phyloP scores from a whole-genome alignment of 37 sponge, comb jelly and placozoan species.

The Mnemiopsis leidyi region DNA sequence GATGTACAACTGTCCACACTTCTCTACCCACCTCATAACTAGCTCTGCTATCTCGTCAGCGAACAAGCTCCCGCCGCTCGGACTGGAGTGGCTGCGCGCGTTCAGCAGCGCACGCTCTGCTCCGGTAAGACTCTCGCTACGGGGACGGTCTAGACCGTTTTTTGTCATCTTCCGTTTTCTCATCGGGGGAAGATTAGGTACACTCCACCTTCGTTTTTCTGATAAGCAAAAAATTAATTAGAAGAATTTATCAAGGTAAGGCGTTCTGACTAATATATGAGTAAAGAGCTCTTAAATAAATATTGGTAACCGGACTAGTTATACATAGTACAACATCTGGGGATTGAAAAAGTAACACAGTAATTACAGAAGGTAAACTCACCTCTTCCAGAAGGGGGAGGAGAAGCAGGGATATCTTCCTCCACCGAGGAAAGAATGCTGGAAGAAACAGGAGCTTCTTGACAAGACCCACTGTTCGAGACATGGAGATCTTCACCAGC shows the following conservation, averaged over 20 bases:
- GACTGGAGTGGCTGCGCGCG: not conserved
- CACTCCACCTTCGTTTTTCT: slow-evolving; percentile 6
- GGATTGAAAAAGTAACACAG: too few species aligned
- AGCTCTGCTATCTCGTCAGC: not conserved
- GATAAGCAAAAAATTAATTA: not conserved
- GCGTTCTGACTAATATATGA: too few species aligned
- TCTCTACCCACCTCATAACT: not conserved
- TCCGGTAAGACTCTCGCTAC: not conserved
- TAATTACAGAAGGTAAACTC: too few species aligned
- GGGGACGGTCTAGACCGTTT: not conserved
- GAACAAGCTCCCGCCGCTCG: not conserved
- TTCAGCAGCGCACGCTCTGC: not conserved
- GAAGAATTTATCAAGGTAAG: too few species aligned
- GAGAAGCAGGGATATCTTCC: not conserved
- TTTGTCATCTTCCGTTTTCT: not conserved
- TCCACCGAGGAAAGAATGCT: not conserved
- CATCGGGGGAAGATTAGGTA: not conserved
- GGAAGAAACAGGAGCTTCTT: not conserved
- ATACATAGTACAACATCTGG: not conserved
- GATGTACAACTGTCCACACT: too few species aligned
- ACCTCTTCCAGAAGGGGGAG: not conserved
- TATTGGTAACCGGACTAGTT: not conserved
- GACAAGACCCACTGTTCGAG: not conserved
- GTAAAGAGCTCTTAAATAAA: too few species aligned
- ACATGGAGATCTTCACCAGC: not conserved